These are phyloP conservation scores for Philopedon plagiatum DNA, from an alignment of 2,888 invertebrate genomes.

Conservation along the genomic window DNA sequence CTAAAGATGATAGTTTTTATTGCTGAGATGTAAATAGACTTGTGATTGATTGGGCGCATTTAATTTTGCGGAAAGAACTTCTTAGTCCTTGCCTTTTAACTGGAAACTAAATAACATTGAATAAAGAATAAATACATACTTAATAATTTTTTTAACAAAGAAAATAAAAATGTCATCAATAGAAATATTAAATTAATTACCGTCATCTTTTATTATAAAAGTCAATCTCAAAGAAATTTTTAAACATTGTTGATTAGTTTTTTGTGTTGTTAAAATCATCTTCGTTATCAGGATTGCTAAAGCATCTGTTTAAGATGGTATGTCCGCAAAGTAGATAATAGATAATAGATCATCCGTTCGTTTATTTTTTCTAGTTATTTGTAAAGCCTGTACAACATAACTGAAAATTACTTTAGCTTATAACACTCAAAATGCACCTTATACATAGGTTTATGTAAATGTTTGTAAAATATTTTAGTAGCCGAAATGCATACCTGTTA, in stretches of 20 bases:
- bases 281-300: not conserved
- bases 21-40: too few species aligned
- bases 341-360: not conserved
- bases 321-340: not conserved
- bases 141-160: too few species aligned
- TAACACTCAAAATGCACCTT: not conserved
- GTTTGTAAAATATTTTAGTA: not conserved
- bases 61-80: too few species aligned
- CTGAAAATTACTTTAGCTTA: not conserved
- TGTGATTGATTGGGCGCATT: too few species aligned
- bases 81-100: too few species aligned
- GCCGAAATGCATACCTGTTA: not conserved
- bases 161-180: too few species aligned
- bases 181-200: not conserved
- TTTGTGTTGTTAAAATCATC: not conserved
- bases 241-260: not conserved
- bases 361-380: not conserved
- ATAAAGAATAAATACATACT: too few species aligned
- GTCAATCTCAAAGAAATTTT: not conserved
- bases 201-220: slow-evolving; percentile 10
- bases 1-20: too few species aligned
- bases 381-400: not conserved
- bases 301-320: slow-evolving; percentile 16
- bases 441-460: not conserved
- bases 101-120: too few species aligned